Evolutionary conservation across 64 coral and sea anemone species (phyloP).

Genomic region (Platygyra sinensis): DNA sequence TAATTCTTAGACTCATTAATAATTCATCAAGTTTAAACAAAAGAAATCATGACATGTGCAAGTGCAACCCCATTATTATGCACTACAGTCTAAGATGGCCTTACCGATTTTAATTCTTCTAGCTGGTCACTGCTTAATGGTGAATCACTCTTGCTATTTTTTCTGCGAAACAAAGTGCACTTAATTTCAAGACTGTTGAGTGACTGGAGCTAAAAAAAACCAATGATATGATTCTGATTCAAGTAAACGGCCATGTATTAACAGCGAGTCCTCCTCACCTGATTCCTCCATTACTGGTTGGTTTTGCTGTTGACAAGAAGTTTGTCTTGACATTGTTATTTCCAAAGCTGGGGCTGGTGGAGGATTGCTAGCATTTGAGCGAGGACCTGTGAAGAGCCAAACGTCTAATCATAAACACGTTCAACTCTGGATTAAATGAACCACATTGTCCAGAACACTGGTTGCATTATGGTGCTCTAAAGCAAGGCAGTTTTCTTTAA

Average conservation of each 20-base stretch:
- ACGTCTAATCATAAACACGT: too few species aligned
- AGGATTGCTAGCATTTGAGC: neutral
- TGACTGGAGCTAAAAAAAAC: too few species aligned
- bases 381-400: neutral
- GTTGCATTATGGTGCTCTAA: too few species aligned
- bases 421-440: too few species aligned
- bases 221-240: too few species aligned
- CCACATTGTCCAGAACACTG: too few species aligned
- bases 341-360: slow-evolving; percentile 26
- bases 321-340: slow-evolving; percentile 20
- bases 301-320: slow-evolving; percentile 13
- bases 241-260: neutral
- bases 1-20: too few species aligned
- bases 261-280: neutral
- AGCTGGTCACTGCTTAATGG: slow-evolving; percentile 52
- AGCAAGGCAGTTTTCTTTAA: too few species aligned
- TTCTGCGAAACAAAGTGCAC: slow-evolving; percentile 10
- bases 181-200: neutral
- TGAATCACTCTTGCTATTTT: slow-evolving; percentile 33
- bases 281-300: slow-evolving; percentile 18
- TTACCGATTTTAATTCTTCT: slow-evolving; percentile 73
- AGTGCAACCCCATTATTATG: too few species aligned
- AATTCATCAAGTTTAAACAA: too few species aligned
- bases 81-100: neutral
- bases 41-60: too few species aligned